A percentile compares a stretch with the other conserved stretches of the same genome.
These are phyloP conservation scores for Lepeophtheirus salmonis DNA, from an alignment of 1,140 invertebrate genomes.

Conservation along the genomic window DNA sequence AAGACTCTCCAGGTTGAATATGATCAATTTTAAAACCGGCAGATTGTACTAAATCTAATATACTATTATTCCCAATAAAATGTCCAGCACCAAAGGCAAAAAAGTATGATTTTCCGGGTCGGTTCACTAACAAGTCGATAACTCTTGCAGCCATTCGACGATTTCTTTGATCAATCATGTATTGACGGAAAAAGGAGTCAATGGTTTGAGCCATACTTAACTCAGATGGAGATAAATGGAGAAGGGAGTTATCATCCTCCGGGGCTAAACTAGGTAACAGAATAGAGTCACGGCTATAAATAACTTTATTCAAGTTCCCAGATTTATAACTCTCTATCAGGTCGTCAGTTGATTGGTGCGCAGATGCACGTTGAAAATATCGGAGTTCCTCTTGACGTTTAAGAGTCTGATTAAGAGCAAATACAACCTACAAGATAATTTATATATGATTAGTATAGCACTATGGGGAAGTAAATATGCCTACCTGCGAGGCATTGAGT, in stretches of 20 bases:
- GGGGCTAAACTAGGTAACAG: not conserved
- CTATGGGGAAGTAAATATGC: too few species aligned
- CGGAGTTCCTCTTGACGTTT: conserved; percentile 32
- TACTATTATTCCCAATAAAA: conserved; percentile 34
- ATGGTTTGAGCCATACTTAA: conserved; percentile 25
- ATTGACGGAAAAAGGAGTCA: conserved; percentile 35
- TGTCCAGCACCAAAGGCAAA: conserved; percentile 39
- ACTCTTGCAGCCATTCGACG: conserved; percentile 33
- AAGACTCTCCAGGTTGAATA: conserved; percentile 23
- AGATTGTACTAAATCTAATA: conserved; percentile 30
- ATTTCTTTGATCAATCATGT: conserved; percentile 36
- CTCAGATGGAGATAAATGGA: conserved; percentile 22
- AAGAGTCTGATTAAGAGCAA: conserved; percentile 37
- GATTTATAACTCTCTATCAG: conserved; percentile 37
- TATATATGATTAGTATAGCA: too few species aligned
- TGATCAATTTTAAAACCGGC: conserved; percentile 29
- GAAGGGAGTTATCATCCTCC: not conserved
- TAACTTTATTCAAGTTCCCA: conserved; percentile 34
- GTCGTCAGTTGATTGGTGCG: conserved; percentile 31
- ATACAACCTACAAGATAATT: conserved; percentile 31
- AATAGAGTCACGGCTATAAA: conserved; percentile 22
- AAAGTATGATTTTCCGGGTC: conserved; percentile 35
- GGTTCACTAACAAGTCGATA: conserved; percentile 27
- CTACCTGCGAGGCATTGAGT: conserved; percentile 35
- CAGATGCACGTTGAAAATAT: conserved; percentile 21